These are phyloP conservation scores for Bombus vancouverensis DNA, from an alignment of 1,140 invertebrate species.

Conservation along the genomic window DNA sequence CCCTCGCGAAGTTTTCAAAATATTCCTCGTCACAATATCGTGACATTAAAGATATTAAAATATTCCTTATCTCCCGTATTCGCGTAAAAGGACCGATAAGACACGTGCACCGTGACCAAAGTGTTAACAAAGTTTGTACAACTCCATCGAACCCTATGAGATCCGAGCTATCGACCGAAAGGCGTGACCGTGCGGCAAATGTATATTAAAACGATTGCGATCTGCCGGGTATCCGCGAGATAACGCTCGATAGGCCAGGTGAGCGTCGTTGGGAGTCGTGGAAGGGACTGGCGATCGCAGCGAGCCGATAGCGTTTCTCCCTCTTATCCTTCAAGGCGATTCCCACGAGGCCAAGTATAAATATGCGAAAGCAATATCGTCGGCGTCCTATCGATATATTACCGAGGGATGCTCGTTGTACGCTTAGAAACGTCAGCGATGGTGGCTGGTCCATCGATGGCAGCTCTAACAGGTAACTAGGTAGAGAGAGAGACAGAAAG, in stretches of 20 bases:
- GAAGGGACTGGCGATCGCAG: slow-evolving; percentile 8
- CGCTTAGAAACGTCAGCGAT: slow-evolving; percentile 51
- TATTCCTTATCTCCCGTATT: not conserved
- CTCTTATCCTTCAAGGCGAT: slow-evolving; percentile 47
- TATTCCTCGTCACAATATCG: no score
- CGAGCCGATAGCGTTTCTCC: slow-evolving; percentile 29
- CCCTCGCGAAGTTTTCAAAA: no score
- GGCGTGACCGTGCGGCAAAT: slow-evolving; percentile 30
- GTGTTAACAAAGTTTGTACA: slow-evolving; percentile 1
- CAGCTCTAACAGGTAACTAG: not conserved
- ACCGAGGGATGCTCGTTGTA: slow-evolving; percentile 45
- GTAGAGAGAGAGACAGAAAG: not conserved
- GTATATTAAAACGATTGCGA: slow-evolving; percentile 60
- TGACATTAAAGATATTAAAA: no score
- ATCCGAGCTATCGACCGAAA: slow-evolving; percentile 18
- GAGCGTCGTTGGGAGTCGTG: slow-evolving; percentile 3
- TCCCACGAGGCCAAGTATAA: slow-evolving; percentile 57
- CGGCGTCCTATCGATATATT: slow-evolving; percentile 60
- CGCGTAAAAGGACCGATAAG: not conserved
- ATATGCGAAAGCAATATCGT: slow-evolving; percentile 59
- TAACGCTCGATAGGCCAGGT: slow-evolving; percentile 23
- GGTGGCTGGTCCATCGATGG: slow-evolving; percentile 12
- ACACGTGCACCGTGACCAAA: not conserved
- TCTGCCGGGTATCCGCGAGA: slow-evolving; percentile 21
- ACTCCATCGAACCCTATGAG: not conserved